Conservation (phyloP, 2,888 invertebrate genomes). For the Temnothorax ravouxi region DNA sequence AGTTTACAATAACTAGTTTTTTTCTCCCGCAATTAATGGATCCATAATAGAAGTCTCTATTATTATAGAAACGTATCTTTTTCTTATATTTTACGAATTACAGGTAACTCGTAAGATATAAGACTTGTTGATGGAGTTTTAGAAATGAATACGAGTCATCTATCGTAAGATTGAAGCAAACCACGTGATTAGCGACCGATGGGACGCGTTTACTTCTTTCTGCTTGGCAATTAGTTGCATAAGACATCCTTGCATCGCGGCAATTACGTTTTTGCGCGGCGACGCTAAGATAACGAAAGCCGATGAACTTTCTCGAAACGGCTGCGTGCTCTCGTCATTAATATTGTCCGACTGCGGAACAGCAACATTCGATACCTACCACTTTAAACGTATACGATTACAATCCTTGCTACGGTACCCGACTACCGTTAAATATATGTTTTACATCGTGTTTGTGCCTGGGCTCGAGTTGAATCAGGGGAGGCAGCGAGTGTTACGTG, state of each 20-base stretch:
- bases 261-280: conserved; percentile 33
- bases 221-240: conserved; percentile 27
- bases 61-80: not conserved
- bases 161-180: not conserved
- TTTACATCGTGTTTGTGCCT: conserved; percentile 70
- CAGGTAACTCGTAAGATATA: not conserved
- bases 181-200: not conserved
- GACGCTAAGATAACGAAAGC: conserved; percentile 34
- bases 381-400: conserved; percentile 76
- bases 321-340: conserved; percentile 68
- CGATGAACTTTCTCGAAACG: conserved; percentile 62
- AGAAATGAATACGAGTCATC: not conserved
- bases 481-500: conserved; percentile 59
- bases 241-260: conserved; percentile 36
- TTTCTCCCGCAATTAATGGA: not conserved
- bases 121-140: not conserved
- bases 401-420: conserved; percentile 76
- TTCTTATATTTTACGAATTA: not conserved
- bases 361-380: conserved; percentile 75
- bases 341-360: conserved; percentile 69
- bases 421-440: conserved; percentile 78
- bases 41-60: not conserved
- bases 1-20: not conserved
- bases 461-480: conserved; percentile 57
- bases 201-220: not conserved